Conservation (phyloP, 2,113 vertebrate species). For the Hydropotes inermis region DNA sequence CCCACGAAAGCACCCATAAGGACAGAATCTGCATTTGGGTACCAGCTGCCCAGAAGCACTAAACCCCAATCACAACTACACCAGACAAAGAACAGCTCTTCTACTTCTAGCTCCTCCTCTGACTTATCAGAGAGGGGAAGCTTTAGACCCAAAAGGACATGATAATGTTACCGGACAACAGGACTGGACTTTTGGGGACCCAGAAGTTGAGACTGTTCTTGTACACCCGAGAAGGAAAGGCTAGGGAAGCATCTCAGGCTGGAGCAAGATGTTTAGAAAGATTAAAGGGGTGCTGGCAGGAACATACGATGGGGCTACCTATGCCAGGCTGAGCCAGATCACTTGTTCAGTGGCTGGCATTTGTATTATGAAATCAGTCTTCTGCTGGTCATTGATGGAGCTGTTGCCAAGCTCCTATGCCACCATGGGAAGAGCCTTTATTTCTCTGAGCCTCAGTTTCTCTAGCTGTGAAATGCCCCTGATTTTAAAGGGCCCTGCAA, state of each 20-base stretch:
- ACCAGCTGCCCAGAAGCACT: not conserved
- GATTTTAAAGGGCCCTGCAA: not conserved
- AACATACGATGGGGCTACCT: not conserved
- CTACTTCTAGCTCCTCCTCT: not conserved
- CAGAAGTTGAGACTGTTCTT: not conserved
- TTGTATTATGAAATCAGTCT: not conserved
- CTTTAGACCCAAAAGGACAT: not conserved
- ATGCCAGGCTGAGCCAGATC: not conserved
- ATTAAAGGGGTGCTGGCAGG: not conserved
- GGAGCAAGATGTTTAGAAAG: not conserved
- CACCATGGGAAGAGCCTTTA: not conserved
- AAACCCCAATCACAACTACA: not conserved
- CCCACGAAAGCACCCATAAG: not conserved
- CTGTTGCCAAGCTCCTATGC: not conserved
- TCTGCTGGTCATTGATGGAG: not conserved
- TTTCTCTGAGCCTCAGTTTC: not conserved
- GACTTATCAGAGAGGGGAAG: not conserved
- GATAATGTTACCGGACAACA: not conserved
- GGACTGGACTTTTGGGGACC: not conserved
- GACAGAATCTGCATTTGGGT: not conserved
- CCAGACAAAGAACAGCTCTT: not conserved
- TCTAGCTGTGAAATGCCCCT: not conserved
- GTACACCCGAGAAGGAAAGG: not conserved
- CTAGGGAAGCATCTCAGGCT: not conserved
- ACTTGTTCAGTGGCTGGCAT: fast-evolving